Evolutionary conservation across 2,888 invertebrate genomes (phyloP).

Genomic region (Ryuthela nishihirai): DNA sequence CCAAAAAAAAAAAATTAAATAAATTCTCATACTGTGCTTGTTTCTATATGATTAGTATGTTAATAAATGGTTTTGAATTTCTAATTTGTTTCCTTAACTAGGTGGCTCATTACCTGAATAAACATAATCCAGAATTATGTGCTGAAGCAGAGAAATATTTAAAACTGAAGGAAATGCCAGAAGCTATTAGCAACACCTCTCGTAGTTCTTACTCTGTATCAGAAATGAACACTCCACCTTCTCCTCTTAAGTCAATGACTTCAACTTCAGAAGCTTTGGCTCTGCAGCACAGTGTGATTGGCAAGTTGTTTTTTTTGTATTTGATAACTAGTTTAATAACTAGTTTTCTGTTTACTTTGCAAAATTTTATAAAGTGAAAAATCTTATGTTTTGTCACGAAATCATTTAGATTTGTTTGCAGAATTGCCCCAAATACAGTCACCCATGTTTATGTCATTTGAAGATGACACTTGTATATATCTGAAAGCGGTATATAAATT

Average conservation of each 20-base stretch:
- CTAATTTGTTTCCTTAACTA: not conserved
- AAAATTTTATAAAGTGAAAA: too few relatives aligned
- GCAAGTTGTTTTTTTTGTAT: conserved; percentile 41
- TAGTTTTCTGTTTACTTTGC: too few relatives aligned
- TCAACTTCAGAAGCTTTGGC: conserved; percentile 48
- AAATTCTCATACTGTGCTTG: too few relatives aligned
- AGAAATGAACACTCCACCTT: conserved; percentile 27
- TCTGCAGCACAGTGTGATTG: conserved; percentile 52
- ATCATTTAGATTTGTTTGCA: too few relatives aligned
- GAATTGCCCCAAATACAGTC: too few relatives aligned
- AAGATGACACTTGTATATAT: too few relatives aligned
- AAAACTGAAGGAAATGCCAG: too few relatives aligned
- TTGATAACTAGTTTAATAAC: too few relatives aligned
- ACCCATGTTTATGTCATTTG: too few relatives aligned
- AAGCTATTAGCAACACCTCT: not conserved
- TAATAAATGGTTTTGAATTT: not conserved
- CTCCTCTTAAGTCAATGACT: conserved; percentile 37
- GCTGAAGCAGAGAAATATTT: conserved; percentile 26
- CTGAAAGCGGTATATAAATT: too few relatives aligned
- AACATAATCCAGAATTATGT: conserved; percentile 31
- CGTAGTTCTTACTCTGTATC: not conserved
- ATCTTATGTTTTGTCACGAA: too few relatives aligned
- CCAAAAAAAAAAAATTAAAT: not conserved
- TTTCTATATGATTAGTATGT: too few relatives aligned
- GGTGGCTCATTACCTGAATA: conserved; percentile 32